Evolutionary conservation across 2,888 invertebrate species (phyloP).

Genomic region (Drosophila sordidula): DNA sequence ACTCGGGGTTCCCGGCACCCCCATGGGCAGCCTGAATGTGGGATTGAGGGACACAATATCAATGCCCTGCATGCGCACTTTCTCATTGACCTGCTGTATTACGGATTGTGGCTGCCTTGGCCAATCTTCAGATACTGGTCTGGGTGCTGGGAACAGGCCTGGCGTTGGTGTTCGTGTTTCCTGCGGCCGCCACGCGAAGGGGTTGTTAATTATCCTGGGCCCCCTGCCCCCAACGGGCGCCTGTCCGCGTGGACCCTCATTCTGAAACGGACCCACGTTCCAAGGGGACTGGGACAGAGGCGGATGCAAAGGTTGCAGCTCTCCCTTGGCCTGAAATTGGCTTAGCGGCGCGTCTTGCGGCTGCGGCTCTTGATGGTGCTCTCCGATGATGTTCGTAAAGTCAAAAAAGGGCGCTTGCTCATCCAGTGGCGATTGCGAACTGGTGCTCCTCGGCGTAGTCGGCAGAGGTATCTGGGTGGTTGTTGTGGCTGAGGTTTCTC

Average conservation of each 20-base stretch:
- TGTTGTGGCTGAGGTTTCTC: constrained; percentile 5
- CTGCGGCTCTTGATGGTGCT: constrained; percentile 9
- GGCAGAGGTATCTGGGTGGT: neutral
- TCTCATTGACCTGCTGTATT: constrained; percentile 57
- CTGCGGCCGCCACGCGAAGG: constrained; percentile 5
- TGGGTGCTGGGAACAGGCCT: no score
- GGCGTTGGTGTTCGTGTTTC: no score
- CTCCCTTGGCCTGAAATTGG: neutral
- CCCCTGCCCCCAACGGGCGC: neutral
- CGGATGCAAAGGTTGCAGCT: neutral
- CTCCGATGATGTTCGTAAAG: constrained; percentile 32
- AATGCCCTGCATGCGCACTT: constrained; percentile 64
- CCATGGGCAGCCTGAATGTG: neutral
- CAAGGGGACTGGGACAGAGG: neutral
- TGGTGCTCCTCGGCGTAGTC: no score
- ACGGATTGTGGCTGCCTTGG: constrained; percentile 12
- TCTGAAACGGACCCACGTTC: constrained; percentile 11
- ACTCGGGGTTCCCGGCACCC: neutral
- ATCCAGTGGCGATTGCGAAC: constrained; percentile 9
- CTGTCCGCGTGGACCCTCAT: constrained; percentile 19
- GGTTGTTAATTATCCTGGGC: constrained; percentile 43
- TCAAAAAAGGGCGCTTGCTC: constrained; percentile 30
- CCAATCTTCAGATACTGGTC: no score
- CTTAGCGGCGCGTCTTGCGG: neutral
- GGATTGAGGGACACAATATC: constrained; percentile 53